These are phyloP conservation scores for Pseudoatta argentina DNA, from an alignment of 1,140 invertebrate genomes.

Conservation along the genomic window DNA sequence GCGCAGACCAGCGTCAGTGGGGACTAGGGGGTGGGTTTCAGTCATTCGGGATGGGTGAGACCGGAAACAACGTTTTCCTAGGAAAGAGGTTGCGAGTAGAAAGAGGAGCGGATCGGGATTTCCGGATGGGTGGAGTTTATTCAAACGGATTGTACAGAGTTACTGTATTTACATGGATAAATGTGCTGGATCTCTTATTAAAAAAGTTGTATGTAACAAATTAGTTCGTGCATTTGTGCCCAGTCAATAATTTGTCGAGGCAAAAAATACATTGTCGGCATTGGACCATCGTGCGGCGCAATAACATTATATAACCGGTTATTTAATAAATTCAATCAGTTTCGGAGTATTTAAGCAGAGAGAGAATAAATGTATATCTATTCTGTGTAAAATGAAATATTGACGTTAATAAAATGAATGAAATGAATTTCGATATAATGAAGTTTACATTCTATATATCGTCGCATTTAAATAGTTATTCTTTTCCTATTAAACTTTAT, in stretches of 20 bases:
- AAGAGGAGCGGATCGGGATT: not conserved
- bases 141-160: conserved; percentile 1
- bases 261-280: not conserved
- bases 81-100: not conserved
- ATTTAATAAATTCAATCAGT: conserved; percentile 16
- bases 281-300: not conserved
- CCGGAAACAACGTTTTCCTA: not conserved
- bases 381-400: conserved; percentile 14
- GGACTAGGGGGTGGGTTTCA: not conserved
- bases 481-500: not conserved
- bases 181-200: conserved; percentile 23
- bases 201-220: not conserved
- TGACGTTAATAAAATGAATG: conserved; percentile 28
- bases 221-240: conserved; percentile 13
- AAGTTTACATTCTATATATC: not conserved
- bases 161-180: conserved; percentile 27
- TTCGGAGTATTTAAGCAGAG: not conserved
- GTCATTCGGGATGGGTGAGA: conserved; percentile 17
- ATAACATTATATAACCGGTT: not conserved
- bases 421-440: conserved; percentile 28
- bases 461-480: not conserved
- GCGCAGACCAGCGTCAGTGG: not conserved
- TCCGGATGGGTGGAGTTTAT: conserved; percentile 46
- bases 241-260: not conserved
- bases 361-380: conserved; percentile 28